Evolutionary conservation across 1,140 invertebrate species (phyloP).

Genomic region (Pseudomyrmex cubaensis): DNA sequence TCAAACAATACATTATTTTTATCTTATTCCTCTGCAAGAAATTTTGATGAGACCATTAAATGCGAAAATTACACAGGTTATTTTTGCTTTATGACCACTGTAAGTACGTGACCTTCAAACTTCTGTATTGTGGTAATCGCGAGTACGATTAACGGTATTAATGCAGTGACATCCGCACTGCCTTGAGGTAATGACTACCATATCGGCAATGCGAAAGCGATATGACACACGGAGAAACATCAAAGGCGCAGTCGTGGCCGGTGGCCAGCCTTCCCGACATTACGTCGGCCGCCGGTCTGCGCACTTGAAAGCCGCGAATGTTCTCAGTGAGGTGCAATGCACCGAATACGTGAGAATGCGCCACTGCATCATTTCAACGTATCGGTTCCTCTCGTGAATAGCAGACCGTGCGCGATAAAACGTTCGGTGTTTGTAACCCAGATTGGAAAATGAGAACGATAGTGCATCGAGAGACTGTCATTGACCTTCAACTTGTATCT

Average conservation of each 20-base stretch:
- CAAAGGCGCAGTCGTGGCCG: not conserved
- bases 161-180: not conserved
- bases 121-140: not conserved
- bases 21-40: no score
- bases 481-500: not conserved
- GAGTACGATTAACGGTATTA: not conserved
- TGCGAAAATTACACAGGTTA: no score
- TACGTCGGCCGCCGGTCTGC: not conserved
- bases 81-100: no score
- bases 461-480: not conserved
- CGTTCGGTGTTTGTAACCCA: not conserved
- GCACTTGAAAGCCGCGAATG: not conserved
- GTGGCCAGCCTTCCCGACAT: not conserved
- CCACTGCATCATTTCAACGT: not conserved
- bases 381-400: not conserved
- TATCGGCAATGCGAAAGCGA: not conserved
- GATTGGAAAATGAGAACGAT: not conserved
- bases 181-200: not conserved
- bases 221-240: conserved; percentile 5
- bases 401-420: not conserved
- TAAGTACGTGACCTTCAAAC: not conserved
- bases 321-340: conserved; percentile 21
- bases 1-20: no score
- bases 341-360: not conserved
- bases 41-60: no score